phyloP scores from a whole-genome alignment of 2,888 invertebrate species.

The Venustoraphidia nigricollis region DNA sequence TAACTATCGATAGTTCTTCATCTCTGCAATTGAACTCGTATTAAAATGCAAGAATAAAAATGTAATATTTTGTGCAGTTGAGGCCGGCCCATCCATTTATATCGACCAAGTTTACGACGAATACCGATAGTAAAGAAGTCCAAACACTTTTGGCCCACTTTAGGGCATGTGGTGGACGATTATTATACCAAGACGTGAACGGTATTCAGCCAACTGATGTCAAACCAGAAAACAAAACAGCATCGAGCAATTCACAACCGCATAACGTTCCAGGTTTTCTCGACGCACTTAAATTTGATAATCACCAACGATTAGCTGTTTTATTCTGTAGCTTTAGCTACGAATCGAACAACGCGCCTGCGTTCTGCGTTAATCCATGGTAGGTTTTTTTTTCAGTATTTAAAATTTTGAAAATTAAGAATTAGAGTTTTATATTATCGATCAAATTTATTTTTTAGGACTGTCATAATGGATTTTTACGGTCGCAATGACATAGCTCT shows the following conservation, averaged over 20 bases:
- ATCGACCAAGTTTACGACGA: slow-evolving; percentile 47
- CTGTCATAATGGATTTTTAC: slow-evolving; percentile 90
- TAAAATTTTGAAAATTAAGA: no score
- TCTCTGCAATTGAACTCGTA: no score
- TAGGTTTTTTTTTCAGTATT: slow-evolving; percentile 23
- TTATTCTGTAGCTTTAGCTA: slow-evolving; percentile 78
- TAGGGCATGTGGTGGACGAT: slow-evolving; percentile 67
- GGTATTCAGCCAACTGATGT: slow-evolving; percentile 15
- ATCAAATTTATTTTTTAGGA: slow-evolving; percentile 31
- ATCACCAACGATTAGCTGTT: slow-evolving; percentile 77
- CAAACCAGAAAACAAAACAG: slow-evolving; percentile 17
- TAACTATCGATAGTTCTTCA: no score
- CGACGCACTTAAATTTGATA: slow-evolving; percentile 65
- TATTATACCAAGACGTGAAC: slow-evolving; percentile 22
- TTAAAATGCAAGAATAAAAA: not conserved
- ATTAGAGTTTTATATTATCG: no score
- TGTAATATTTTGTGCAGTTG: slow-evolving; percentile 17
- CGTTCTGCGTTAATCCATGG: slow-evolving; percentile 85
- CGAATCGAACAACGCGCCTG: slow-evolving; percentile 61
- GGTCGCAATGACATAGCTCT: slow-evolving; percentile 88
- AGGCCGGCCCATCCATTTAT: slow-evolving; percentile 61
- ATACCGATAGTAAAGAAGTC: slow-evolving; percentile 46
- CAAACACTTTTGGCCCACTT: slow-evolving; percentile 69
- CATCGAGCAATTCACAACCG: slow-evolving; percentile 9
- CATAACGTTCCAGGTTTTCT: slow-evolving; percentile 15